Percentiles rank a stretch among this genome's conserved stretches.
These are phyloP conservation scores for Nicator chloris DNA, from an alignment of 2,113 vertebrate genomes.

Conservation along the genomic window DNA sequence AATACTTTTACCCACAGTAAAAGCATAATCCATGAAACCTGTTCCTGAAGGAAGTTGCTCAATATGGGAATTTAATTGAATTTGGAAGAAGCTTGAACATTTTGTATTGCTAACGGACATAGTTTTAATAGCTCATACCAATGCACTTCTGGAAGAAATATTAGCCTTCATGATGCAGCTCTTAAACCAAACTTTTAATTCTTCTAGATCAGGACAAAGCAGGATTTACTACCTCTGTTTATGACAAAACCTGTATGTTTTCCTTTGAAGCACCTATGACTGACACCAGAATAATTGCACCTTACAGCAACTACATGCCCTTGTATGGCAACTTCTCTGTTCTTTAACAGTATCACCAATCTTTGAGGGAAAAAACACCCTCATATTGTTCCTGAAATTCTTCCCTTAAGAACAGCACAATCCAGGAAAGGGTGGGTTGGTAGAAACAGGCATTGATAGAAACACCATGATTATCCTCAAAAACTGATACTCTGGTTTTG, in stretches of 20 bases:
- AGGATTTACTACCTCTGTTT: background rate
- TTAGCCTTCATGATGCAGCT: background rate
- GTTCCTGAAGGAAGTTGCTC: background rate
- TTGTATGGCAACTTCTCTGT: background rate
- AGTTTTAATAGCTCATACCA: background rate
- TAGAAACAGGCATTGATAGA: background rate
- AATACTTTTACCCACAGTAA: background rate
- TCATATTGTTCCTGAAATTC: background rate
- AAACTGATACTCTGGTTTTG: background rate
- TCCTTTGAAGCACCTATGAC: background rate
- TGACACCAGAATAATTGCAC: background rate
- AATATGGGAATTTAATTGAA: background rate
- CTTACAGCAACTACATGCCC: background rate
- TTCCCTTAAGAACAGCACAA: background rate
- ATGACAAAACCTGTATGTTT: background rate
- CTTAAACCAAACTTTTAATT: background rate
- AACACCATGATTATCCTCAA: background rate
- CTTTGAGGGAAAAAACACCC: fast-evolving
- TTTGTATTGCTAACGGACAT: background rate
- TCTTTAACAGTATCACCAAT: background rate
- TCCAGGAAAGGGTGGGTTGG: background rate
- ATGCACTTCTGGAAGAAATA: background rate
- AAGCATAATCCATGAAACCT: background rate
- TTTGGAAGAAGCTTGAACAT: background rate
- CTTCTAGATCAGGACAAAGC: background rate